Conservation (phyloP, 2,113 vertebrate species). For the Rhea americana region DNA sequence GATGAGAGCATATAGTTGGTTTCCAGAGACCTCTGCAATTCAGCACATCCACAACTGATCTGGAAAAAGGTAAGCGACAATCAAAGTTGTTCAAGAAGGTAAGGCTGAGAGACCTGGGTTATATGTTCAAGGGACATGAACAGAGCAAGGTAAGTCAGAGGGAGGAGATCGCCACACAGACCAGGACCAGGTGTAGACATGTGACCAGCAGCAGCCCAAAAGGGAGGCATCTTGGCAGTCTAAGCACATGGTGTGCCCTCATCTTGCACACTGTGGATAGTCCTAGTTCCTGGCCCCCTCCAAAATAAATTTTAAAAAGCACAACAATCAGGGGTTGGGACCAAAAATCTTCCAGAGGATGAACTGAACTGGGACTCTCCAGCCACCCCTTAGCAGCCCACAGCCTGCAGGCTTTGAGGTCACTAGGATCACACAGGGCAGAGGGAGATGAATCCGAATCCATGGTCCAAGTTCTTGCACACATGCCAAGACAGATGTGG, state of each 20-base stretch:
- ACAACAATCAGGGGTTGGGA: background rate
- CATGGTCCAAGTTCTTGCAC: background rate
- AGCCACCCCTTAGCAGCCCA: background rate
- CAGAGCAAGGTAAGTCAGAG: background rate
- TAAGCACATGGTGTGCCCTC: background rate
- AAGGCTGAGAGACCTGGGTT: background rate
- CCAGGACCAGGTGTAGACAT: background rate
- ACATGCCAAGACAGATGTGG: accelerated
- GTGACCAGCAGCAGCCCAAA: background rate
- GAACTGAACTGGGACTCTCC: background rate
- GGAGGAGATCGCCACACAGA: background rate
- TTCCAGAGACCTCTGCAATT: background rate
- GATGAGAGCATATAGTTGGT: accelerated
- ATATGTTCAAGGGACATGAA: background rate
- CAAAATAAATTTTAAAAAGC: too few species aligned
- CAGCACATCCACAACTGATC: background rate
- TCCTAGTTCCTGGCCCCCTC: background rate
- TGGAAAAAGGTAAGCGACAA: background rate
- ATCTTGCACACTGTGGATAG: background rate
- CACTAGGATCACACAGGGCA: background rate
- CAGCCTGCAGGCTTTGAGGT: background rate
- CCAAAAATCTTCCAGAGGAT: background rate
- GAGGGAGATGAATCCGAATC: background rate
- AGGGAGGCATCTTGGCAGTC: background rate
- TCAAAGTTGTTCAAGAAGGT: background rate